These are phyloP conservation scores for Eptesicus fuscus DNA, from an alignment of 2,113 vertebrate genomes.

Conservation along the genomic window DNA sequence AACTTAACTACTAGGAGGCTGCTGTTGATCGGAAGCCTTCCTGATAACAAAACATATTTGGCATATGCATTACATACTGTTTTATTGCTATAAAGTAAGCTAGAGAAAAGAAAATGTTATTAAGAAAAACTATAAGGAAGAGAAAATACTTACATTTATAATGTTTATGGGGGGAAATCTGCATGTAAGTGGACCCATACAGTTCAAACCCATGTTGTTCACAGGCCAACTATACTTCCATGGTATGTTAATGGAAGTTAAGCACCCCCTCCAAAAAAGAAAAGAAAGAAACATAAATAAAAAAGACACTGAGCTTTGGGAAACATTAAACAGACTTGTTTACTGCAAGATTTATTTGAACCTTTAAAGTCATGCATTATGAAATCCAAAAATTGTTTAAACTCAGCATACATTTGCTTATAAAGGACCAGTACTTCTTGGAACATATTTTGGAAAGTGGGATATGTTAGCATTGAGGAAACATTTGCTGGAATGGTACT, in stretches of 20 bases:
- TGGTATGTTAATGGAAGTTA: not conserved
- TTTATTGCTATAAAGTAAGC: not conserved
- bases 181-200: not conserved
- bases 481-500: not conserved
- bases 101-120: not conserved
- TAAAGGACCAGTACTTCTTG: not conserved
- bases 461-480: not conserved
- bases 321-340: conserved; percentile 28
- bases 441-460: not conserved
- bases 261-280: not conserved
- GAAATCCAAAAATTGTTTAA: not conserved
- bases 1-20: not conserved
- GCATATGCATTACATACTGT: not conserved
- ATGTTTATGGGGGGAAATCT: not conserved
- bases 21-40: not conserved
- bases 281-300: not conserved
- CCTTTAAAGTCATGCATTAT: not conserved
- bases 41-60: not conserved
- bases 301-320: not conserved
- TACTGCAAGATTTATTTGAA: conserved; percentile 8
- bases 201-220: not conserved
- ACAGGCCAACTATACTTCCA: not conserved
- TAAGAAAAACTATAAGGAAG: not conserved
- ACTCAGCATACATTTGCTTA: not conserved
- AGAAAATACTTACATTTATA: not conserved